Evolutionary conservation across 30 jellyfish, hydroid and myxozoan species (phyloP).

Genomic region (Hydractinia symbiolongicarpus): DNA sequence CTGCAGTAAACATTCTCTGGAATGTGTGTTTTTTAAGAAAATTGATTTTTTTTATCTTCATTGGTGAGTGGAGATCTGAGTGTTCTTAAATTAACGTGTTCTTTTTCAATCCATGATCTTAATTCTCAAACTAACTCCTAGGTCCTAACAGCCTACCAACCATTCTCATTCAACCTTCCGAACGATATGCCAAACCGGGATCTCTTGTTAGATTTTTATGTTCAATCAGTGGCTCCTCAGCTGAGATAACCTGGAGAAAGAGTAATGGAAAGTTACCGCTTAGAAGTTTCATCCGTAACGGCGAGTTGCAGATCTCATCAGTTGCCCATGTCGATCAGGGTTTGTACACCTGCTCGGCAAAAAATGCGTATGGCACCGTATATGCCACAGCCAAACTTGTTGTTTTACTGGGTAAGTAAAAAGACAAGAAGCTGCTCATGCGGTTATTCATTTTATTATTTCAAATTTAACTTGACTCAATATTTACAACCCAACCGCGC

Average conservation of each 20-base stretch:
- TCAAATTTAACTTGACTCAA: no score
- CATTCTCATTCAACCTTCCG: slow-evolving; percentile 8
- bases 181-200: slow-evolving; percentile 30
- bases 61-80: background rate
- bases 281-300: slow-evolving; percentile 31
- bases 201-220: slow-evolving; percentile 49
- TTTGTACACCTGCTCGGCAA: slow-evolving; percentile 55
- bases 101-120: background rate
- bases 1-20: no score
- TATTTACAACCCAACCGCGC: no score
- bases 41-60: background rate
- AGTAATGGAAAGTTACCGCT: slow-evolving; percentile 28
- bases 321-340: slow-evolving; percentile 49
- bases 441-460: no score
- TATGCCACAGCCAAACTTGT: slow-evolving; percentile 47
- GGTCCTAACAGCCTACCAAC: slow-evolving; percentile 35
- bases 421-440: no score
- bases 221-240: slow-evolving; percentile 43
- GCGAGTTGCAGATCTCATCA: slow-evolving; percentile 44
- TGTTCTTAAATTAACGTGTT: no score
- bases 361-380: slow-evolving; percentile 55
- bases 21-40: no score
- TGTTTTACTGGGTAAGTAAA: slow-evolving; percentile 57
- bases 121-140: background rate
- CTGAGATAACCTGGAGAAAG: slow-evolving; percentile 41